Conservation (phyloP, 2,113 vertebrate species). For the Genyomyrus donnyi region DNA sequence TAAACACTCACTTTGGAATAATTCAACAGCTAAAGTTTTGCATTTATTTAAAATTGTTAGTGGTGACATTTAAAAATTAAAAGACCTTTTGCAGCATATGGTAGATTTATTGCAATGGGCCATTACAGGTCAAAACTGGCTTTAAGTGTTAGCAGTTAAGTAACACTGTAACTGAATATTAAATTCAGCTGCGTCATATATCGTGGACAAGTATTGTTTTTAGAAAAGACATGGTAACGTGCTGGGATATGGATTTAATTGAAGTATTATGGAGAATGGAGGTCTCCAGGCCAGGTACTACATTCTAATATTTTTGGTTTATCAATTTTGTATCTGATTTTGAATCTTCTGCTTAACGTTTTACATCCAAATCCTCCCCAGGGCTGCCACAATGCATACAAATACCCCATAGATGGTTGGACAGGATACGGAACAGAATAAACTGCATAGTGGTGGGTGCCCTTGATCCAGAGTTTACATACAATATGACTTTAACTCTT, state of each 20-base stretch:
- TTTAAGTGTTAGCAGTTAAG: neutral
- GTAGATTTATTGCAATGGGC: neutral
- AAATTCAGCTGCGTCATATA: neutral
- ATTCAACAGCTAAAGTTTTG: neutral
- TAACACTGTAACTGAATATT: neutral
- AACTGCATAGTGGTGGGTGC: neutral
- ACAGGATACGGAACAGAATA: neutral
- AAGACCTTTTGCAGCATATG: neutral
- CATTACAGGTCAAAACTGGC: neutral
- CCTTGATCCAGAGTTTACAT: neutral
- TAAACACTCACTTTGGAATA: neutral
- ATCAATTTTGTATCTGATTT: neutral
- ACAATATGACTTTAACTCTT: conserved; percentile 3
- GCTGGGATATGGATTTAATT: neutral
- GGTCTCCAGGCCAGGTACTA: neutral
- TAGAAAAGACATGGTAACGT: neutral
- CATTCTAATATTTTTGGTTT: neutral
- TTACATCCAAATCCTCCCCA: neutral
- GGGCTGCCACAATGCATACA: neutral
- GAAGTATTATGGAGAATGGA: neutral
- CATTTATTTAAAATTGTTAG: neutral
- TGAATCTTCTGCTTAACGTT: neutral
- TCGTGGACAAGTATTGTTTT: neutral
- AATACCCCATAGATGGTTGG: neutral
- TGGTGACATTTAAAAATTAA: conserved; percentile 1